phyloP scores from a whole-genome alignment of 1,140 invertebrate genomes.

The Triops cancriformis region DNA sequence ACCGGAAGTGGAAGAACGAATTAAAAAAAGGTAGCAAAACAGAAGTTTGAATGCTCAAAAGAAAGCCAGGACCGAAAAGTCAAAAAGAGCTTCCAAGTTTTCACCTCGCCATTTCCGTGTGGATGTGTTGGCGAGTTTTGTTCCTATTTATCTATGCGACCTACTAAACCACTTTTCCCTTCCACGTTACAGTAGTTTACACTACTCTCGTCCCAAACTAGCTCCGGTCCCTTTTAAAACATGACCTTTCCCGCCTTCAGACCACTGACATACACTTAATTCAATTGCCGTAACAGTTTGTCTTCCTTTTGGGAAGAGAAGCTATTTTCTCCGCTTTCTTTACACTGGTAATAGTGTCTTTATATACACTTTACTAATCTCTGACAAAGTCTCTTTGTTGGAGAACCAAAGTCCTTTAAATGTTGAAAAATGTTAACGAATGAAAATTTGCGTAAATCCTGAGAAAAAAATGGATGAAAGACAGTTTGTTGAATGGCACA shows the following conservation, averaged over 20 bases:
- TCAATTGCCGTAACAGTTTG: too few relatives aligned
- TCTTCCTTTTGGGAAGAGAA: too few relatives aligned
- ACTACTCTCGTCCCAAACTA: too few relatives aligned
- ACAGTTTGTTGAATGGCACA: too few relatives aligned
- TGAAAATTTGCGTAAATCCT: too few relatives aligned
- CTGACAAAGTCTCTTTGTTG: too few relatives aligned
- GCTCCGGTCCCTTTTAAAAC: neutral
- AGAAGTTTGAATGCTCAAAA: neutral
- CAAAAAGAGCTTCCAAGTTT: neutral
- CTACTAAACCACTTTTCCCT: slow-evolving; percentile 4
- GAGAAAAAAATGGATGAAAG: too few relatives aligned
- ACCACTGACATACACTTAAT: too few relatives aligned
- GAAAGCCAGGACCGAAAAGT: neutral
- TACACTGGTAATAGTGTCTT: neutral
- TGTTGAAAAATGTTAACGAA: too few relatives aligned
- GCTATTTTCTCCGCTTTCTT: neutral
- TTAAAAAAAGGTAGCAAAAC: neutral
- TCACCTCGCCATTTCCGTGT: slow-evolving; percentile 1
- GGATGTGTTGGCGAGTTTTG: neutral
- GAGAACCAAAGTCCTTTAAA: too few relatives aligned
- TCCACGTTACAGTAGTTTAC: neutral
- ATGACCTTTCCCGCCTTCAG: neutral
- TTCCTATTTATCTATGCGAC: neutral
- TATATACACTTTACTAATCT: too few relatives aligned
- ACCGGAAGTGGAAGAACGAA: neutral